Evolutionary conservation across 1,140 invertebrate genomes (phyloP), one percentile per base, ranked within the genome.

Genomic region (Lepidurus apus): DNA sequence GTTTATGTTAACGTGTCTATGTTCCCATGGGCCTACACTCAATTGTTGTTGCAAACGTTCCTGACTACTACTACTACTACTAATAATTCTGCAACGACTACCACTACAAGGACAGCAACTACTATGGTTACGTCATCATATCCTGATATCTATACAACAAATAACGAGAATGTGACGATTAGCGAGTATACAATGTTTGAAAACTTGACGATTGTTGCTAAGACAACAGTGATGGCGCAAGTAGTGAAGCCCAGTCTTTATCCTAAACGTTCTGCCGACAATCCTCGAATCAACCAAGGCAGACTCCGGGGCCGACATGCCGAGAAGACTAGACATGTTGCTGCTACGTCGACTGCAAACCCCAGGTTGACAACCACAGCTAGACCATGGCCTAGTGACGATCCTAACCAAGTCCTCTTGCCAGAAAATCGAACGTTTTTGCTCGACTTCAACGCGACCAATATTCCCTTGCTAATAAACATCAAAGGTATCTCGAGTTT

Each of bases 211-310:
- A 65, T n/a, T 7, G n/a, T 7, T n/a, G 13, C 53, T 65, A 17
- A 7, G 21, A 65, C 53, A 11, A 65, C 53, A 21, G 13, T 17
- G 21, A 65, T 65, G 53, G 21, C 13, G 13, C 6, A 13, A 13
- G 21, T 9, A 65, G 21, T 17, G 10, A 21, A 65, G 7, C 13
- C 13, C 4, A 65, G 6, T 65, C 21, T 65, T n/a, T n/a, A 65
- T n/a, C 53, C 53, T 13, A 65, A 65, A 65, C 53, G 53, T 21
- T 65, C 53, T n/a, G 53, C 53, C 53, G 53, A 65, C 21, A 65
- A 65, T 65, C 53, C 53, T 65, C 53, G 53, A 13, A 65, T 65
- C n/a, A 65, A 65, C 13, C 53, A 65, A 65, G 53, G 53, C 8
- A 13, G 53, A 13, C 21, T 65, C 6, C 53, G 53, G 6, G 13